Conservation (phyloP, 2,888 invertebrate species). For the Ischnus inquisitorius region DNA sequence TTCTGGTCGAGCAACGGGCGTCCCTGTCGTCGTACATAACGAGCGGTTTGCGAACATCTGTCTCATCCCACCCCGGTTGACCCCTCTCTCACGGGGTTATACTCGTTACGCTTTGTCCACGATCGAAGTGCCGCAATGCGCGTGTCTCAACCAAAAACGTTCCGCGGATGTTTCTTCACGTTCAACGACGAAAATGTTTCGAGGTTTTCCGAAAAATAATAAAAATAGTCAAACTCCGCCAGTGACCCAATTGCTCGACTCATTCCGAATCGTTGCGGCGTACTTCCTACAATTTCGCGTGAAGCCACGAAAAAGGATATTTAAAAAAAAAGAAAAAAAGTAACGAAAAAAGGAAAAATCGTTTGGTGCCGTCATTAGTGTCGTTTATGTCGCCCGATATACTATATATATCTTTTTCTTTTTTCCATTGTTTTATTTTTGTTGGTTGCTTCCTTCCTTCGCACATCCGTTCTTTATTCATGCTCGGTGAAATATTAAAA, state of each 20-base stretch:
- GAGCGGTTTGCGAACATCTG: constrained; percentile 28
- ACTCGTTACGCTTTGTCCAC: constrained; percentile 35
- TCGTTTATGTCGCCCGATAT: not conserved
- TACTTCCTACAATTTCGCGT: constrained; percentile 1
- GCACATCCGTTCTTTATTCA: constrained; percentile 29
- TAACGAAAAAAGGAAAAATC: constrained; percentile 21
- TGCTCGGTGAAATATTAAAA: constrained; percentile 19
- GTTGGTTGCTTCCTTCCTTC: constrained; percentile 10
- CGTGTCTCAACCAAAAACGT: constrained; percentile 26
- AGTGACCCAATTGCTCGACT: constrained; percentile 53
- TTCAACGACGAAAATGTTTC: constrained; percentile 1
- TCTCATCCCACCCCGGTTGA: constrained; percentile 16
- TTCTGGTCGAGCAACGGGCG: constrained; percentile 6
- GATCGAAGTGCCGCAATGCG: constrained; percentile 67
- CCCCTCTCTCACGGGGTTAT: too few relatives aligned
- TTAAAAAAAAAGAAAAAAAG: not conserved
- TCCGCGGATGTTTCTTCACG: constrained; percentile 18
- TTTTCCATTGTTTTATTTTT: constrained; percentile 6
- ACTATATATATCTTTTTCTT: not conserved
- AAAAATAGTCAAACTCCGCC: constrained; percentile 12
- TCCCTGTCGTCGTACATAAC: constrained; percentile 1
- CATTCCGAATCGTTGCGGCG: constrained; percentile 29
- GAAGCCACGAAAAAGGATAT: not conserved
- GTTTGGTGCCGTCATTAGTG: constrained; percentile 14
- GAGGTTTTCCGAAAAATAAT: constrained; percentile 41